Evolutionary conservation across 30 jellyfish, hydroid and myxozoan genomes (phyloP), one percentile per base, ranked within the genome.

Genomic region (Hydractinia symbiolongicarpus): DNA sequence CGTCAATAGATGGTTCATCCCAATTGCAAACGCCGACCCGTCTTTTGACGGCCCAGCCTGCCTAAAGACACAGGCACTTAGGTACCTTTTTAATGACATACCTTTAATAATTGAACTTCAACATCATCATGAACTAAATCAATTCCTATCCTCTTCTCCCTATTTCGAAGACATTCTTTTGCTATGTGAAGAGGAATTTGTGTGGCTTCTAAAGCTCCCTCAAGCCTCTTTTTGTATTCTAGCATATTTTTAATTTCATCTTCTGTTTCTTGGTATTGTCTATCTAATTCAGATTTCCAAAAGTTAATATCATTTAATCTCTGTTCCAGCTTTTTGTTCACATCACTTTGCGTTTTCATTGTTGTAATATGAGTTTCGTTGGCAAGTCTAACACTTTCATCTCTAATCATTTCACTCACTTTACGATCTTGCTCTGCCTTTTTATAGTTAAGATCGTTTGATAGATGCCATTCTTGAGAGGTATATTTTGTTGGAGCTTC

Each of bases 121-220:
- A 87, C 98, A 84, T 93, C 98, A 81, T 93, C 98, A 76, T 86
- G 96, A 20, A 93, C 98, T 19, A 93, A 95, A 54, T 93, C 98
- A 7, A 86, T 87, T 54, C 79, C 57, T 16, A 81, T 16, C 60
- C 98, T 76, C 58, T 83, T 86, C 64, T 93, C 95, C 66, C 98
- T 79, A 79, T 93, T 93, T 69, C 58, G 81, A 62, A 93, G 90
- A 77, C 98, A 93, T 75, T 93, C 95, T 67, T 81, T 81, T 56
- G 95, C 89, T 55, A 93, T 88, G 50, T 83, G 95, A n/a, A 93
- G 88, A 9, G 98, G 98, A 54, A 86, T 84, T 76, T 87, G 90
- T 11, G 98, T 93, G 6, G 95, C 96, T 53, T 82, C 90, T 9
- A 93, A 90, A 54, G 96, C 95, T 79, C 77, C 82, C 74, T 87